Evolutionary conservation across 2,113 vertebrate genomes (phyloP), one percentile per base, ranked within the genome.

Genomic region (Pelvicachromis taeniatus): DNA sequence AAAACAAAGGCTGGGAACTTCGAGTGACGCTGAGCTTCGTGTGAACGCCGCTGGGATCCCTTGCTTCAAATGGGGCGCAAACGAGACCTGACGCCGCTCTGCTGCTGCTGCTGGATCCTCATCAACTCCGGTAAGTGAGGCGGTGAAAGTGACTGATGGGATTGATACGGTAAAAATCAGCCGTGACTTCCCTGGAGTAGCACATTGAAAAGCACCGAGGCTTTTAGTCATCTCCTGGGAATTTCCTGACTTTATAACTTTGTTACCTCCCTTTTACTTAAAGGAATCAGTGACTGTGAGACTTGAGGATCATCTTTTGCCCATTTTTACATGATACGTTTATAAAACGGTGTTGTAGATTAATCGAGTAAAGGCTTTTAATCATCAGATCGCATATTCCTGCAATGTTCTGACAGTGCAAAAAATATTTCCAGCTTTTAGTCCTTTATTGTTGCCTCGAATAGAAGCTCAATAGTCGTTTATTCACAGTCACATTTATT

Each of bases 41-140:
- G 7, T n/a, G 13, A 10, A 17, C 16, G 1, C 17, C 16, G 19
- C 68, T 58, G 58, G 16, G 7, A 9, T 75, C 23, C 31, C 14
- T 65, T 42, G 7, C 11, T 77, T 61, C 3, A 11, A 31, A 90
- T 90, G 89, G 83, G 83, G 83, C 56, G 2, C 52, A 90, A 14
- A 42, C n/a, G n/a, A 23, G 19, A 56, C 19, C 38, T 82, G 16
- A 56, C 5, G 2, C 23, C 26, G 42, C 56, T 92, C 26, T 84
- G 1, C 54, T 77, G 73, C 56, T 82, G 79, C 45, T 82, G 81
- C 79, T 92, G 88, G 83, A 88, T 89, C 77, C 73, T 91, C 54
- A 45, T 86, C 63, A 85, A 21, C 83, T 90, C 45, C n/a, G 86
- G 92, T 93, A 63, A 90, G 88, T 70, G 42, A 80, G 38, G 23